phyloP scores from a whole-genome alignment of 1,140 invertebrate genomes.

The Papilio polyxenes region DNA sequence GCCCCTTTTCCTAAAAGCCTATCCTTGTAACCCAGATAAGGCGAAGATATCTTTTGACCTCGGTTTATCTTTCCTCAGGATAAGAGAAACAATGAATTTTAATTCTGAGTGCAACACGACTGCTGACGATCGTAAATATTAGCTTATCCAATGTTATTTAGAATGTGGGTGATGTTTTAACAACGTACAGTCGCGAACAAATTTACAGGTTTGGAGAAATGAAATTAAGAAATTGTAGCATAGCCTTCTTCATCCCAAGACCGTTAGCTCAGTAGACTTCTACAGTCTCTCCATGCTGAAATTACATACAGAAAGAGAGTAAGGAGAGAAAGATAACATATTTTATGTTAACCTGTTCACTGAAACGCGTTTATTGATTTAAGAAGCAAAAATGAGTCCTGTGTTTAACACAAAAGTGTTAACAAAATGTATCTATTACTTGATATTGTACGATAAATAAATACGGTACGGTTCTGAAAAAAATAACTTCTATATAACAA shows the following conservation, averaged over 20 bases:
- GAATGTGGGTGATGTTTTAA: slow-evolving; percentile 68
- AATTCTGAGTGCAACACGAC: slow-evolving; percentile 63
- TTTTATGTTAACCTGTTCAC: no score
- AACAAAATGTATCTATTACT: no score
- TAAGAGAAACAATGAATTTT: slow-evolving; percentile 80
- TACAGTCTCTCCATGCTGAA: neutral
- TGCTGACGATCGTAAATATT: slow-evolving; percentile 69
- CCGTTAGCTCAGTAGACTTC: no score
- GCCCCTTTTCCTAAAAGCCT: slow-evolving; percentile 74
- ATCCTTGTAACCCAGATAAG: slow-evolving; percentile 77
- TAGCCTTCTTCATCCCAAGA: no score
- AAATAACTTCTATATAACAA: neutral
- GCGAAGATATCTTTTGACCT: slow-evolving; percentile 75
- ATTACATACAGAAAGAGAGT: neutral
- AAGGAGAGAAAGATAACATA: neutral
- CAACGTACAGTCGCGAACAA: slow-evolving; percentile 37
- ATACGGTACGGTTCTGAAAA: neutral
- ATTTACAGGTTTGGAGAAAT: neutral
- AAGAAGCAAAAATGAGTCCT: neutral
- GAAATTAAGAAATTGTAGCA: no score
- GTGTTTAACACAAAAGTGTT: no score
- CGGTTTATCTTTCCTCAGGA: slow-evolving; percentile 72
- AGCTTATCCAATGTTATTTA: slow-evolving; percentile 78
- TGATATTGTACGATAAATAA: neutral
- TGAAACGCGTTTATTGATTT: neutral